Base-by-base conservation (phyloP, 2,113 vertebrate species). In the Atractosteus spatula region DNA sequence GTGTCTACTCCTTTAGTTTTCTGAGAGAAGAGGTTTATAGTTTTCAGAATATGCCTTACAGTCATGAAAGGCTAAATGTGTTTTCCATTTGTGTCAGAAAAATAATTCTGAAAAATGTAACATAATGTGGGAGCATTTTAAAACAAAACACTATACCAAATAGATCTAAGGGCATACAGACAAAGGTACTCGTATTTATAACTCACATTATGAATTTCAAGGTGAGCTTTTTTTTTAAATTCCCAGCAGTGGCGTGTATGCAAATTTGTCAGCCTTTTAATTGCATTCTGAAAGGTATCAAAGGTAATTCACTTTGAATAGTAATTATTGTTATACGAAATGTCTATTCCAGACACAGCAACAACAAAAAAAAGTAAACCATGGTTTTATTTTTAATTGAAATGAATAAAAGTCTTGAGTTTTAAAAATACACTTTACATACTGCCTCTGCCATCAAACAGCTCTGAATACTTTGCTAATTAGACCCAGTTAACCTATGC, bases 401-500 rank as follows among this genome's bases (percentile, higher is more conserved):
- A 70, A 70, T 75, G 55, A 54, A 70, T 65, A 70, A 65, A 66
- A 41, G 68, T 17, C 42, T 16, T 66, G 62, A 42, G 41, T 75
- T 75, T 75, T 65, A 56, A 56, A 70, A 70, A 70, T 51, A 44
- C 42, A 69, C 64, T 69, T 70, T 81, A 80, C 81, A 78, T 76
- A 77, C 81, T 79, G 83, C 81, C 79, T 85, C 85, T 64, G 72
- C 85, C 82, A 82, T 90, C 84, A 89, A 89, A 85, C 77, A 84
- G 59, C 76, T 82, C 78, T 84, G 84, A 85, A 76, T 73, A 74
- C 81, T 82, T 80, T 74, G 78, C 83, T 87, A 87, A 88, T 87
- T 87, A 86, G 83, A 83, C 74, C 71, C 72, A 76, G 79, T 84
- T 84, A 86, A 88, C 84, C 78, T 84, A 66, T 82, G 83, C 74